These are phyloP conservation scores for Lepus europaeus DNA, from an alignment of 2,113 vertebrate genomes.

Conservation along the genomic window DNA sequence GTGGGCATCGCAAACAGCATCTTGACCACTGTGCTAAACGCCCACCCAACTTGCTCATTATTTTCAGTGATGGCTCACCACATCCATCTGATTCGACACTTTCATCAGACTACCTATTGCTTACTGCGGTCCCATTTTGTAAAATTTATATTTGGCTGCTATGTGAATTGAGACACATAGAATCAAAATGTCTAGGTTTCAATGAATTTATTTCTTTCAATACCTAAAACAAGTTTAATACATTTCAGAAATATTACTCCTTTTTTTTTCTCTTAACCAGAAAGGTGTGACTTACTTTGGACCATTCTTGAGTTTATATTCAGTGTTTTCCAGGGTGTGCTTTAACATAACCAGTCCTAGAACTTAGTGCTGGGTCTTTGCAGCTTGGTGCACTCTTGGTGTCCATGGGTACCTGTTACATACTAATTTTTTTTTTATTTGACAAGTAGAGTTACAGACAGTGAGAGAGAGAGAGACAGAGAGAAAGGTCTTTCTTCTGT, in stretches of 20 bases:
- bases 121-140: not conserved
- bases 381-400: accelerated
- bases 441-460: no score
- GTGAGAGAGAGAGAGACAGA: no score
- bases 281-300: not conserved
- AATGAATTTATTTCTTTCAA: not conserved
- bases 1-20: no score
- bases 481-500: no score
- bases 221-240: not conserved
- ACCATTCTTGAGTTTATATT: not conserved
- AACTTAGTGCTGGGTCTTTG: not conserved
- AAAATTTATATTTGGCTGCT: not conserved
- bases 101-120: not conserved
- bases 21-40: no score
- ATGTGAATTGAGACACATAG: not conserved
- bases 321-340: not conserved
- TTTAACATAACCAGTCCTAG: not conserved
- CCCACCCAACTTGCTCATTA: not conserved
- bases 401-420: not conserved
- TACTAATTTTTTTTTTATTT: not conserved
- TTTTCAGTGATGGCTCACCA: not conserved
- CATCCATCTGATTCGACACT: not conserved
- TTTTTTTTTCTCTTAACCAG: no score
- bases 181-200: not conserved
- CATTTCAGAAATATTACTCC: not conserved